phyloP scores from a whole-genome alignment of 2,888 invertebrate genomes.

The Eustalomyia histrio region DNA sequence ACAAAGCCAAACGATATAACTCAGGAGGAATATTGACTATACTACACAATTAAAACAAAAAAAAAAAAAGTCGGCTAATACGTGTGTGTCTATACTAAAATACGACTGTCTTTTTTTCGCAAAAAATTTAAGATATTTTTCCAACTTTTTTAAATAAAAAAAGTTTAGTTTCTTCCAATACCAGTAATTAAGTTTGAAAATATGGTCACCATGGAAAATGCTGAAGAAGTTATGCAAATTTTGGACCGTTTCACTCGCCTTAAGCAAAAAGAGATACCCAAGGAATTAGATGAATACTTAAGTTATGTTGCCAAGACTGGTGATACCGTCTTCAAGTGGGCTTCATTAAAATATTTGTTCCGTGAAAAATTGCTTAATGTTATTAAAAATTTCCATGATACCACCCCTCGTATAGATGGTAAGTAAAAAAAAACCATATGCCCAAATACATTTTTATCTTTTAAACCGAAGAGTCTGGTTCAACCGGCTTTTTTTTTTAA shows the following conservation, averaged over 20 bases:
- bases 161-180: background rate
- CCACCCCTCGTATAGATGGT: slow-evolving; percentile 83
- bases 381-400: slow-evolving; percentile 92
- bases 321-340: slow-evolving; percentile 96
- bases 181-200: background rate
- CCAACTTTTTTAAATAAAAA: slow-evolving; percentile 1
- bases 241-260: slow-evolving; percentile 90
- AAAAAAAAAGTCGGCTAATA: slow-evolving; percentile 10
- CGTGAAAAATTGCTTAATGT: slow-evolving; percentile 92
- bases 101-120: background rate
- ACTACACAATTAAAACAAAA: background rate
- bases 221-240: slow-evolving; percentile 90
- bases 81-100: slow-evolving; percentile 39
- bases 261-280: slow-evolving; percentile 89
- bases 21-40: slow-evolving; percentile 51
- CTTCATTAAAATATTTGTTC: slow-evolving; percentile 91
- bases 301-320: slow-evolving; percentile 94
- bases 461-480: slow-evolving; percentile 29
- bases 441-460: too few relatives aligned
- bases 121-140: slow-evolving; percentile 18
- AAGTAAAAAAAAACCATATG: slow-evolving; percentile 58
- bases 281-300: slow-evolving; percentile 93
- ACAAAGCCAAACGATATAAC: slow-evolving; percentile 17
- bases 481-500: slow-evolving; percentile 56
- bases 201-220: slow-evolving; percentile 85